Conservation (phyloP, 2,797 vertebrate species). For the Eulemur albifrons region DNA sequence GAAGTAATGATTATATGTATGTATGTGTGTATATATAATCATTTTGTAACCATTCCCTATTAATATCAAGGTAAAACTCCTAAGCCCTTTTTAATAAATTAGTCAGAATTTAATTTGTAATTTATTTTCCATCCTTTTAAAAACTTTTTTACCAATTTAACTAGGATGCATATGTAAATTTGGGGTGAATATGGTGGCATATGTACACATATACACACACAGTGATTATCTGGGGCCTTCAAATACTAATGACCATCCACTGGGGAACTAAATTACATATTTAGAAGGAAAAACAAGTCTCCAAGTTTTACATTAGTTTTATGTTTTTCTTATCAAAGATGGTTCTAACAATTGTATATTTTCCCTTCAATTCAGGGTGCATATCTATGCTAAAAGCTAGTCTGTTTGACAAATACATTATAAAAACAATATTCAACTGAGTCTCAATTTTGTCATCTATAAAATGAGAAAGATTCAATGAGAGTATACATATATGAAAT, state of each 20-base stretch:
- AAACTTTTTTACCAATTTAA: neutral
- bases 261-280: neutral
- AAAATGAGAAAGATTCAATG: neutral
- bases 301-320: neutral
- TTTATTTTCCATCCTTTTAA: neutral
- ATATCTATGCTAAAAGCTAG: neutral
- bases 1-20: neutral
- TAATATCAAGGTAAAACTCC: neutral
- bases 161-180: neutral
- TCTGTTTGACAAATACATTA: neutral
- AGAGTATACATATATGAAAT: neutral
- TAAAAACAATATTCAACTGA: neutral
- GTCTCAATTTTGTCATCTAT: neutral
- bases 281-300: neutral
- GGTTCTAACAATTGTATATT: neutral
- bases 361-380: neutral
- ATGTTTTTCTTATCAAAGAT: neutral
- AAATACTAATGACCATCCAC: neutral
- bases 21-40: neutral
- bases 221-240: neutral
- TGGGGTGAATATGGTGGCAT: neutral
- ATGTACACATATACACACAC: neutral
- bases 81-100: neutral
- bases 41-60: neutral
- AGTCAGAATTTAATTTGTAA: neutral